A percentile compares a stretch with the other conserved stretches of the same genome.
Conservation (phyloP, 2,888 invertebrate genomes). For the Acronicta psi region DNA sequence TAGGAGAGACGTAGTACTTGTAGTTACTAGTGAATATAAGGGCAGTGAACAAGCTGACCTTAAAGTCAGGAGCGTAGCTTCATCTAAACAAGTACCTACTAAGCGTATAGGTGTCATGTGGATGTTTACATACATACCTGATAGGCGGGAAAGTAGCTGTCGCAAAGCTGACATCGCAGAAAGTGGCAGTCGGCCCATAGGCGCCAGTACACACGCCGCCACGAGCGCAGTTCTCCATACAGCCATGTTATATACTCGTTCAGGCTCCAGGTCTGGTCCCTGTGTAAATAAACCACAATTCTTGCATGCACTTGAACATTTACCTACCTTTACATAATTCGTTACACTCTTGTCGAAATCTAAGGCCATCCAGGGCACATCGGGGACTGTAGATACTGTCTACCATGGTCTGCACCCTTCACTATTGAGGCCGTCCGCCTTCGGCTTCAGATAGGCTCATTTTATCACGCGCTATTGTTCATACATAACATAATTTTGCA, state of each 20-base stretch:
- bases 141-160: slow-evolving; percentile 93
- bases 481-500: neutral
- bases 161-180: slow-evolving; percentile 94
- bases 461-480: neutral
- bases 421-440: too few species aligned
- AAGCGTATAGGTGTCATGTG: neutral
- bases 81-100: neutral
- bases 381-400: too few species aligned
- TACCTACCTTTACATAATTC: too few species aligned
- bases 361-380: too few species aligned
- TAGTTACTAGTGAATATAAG: too few species aligned
- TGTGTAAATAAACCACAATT: slow-evolving; percentile 57
- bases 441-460: too few species aligned
- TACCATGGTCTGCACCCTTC: too few species aligned
- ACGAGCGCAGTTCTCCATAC: slow-evolving; percentile 94
- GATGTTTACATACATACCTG: slow-evolving; percentile 76
- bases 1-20: too few species aligned
- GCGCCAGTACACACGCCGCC: slow-evolving; percentile 98
- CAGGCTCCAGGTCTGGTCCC: slow-evolving; percentile 94
- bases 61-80: too few species aligned
- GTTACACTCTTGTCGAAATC: too few species aligned
- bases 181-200: slow-evolving; percentile 97
- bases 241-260: slow-evolving; percentile 94
- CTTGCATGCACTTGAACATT: neutral
- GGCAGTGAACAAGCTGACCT: too few species aligned